Percentiles rank a stretch among this genome's conserved stretches.
Evolutionary conservation across 2,113 vertebrate genomes (phyloP).

Genomic region (Pterocles gutturalis): DNA sequence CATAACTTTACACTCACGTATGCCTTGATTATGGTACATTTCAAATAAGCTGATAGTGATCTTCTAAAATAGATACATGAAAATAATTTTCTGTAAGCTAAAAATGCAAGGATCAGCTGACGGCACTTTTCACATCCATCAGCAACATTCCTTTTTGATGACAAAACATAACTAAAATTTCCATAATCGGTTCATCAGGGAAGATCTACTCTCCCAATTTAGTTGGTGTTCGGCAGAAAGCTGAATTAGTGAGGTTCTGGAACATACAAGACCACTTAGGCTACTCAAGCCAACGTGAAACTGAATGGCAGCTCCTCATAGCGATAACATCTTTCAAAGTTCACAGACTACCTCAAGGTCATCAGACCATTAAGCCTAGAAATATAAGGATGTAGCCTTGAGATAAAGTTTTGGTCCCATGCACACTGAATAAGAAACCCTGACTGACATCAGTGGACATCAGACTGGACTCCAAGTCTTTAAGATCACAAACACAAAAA

Average conservation of each 20-base stretch:
- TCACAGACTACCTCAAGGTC: neutral
- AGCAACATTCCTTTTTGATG: constrained; percentile 51
- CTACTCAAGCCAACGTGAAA: neutral
- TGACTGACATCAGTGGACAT: neutral
- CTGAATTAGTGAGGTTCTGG: constrained; percentile 21
- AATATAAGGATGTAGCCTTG: neutral
- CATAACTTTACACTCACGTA: neutral
- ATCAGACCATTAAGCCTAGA: neutral
- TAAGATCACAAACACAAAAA: neutral
- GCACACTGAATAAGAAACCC: neutral
- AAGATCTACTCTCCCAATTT: constrained; percentile 13
- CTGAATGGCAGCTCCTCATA: neutral
- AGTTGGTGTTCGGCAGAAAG: constrained; percentile 21
- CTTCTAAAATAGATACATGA: constrained; percentile 55
- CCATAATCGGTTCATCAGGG: constrained; percentile 38
- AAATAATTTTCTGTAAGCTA: constrained; percentile 52
- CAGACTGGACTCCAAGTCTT: neutral
- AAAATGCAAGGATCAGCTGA: constrained; percentile 49
- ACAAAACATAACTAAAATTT: constrained; percentile 57
- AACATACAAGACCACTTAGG: neutral
- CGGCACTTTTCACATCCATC: constrained; percentile 52
- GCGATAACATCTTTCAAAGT: neutral
- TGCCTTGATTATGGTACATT: constrained; percentile 11
- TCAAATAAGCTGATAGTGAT: constrained; percentile 36
- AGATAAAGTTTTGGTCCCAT: neutral